Evolutionary conservation across 1,140 invertebrate genomes (phyloP), one percentile per base, ranked within the genome.

Genomic region (Maconellicoccus hirsutus): DNA sequence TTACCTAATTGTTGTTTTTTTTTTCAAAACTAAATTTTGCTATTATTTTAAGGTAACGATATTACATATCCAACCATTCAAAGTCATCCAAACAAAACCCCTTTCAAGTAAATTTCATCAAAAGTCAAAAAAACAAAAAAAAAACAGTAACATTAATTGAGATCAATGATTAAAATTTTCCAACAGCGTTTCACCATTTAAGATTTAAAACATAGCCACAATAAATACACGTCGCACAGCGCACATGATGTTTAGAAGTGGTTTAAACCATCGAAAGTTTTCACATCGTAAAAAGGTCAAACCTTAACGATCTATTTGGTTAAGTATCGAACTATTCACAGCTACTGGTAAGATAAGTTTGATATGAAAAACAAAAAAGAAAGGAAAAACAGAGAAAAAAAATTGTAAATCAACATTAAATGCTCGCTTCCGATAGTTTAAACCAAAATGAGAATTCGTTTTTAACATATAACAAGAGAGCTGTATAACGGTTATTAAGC

Each of bases 401-500:
- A n/a, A n/a, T n/a, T n/a, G n/a, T n/a, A n/a, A n/a, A n/a, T n/a
- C n/a, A n/a, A n/a, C n/a, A n/a, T n/a, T n/a, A n/a, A n/a, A n/a
- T n/a, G n/a, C n/a, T 52, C 42, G 42, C 42, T 52, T 52, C n/a
- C 42, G 42, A 52, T 19, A 52, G n/a, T 52, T 52, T 52, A 52
- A 52, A 52, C 42, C 12, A 14, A 52, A 52, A 16, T 33, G 12
- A 6, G 29, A 33, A 33, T 33, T 33, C 4, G 2, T 52, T 52
- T 52, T 52, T 52, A 52, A 52, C 42, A 52, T 52, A 33, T 33
- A 33, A 52, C 42, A 52, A 52, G 42, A 52, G 42, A 52, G 42
- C 42, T 52, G 42, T 52, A 16, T 19, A 52, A 19, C 42, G 42
- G 42, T 52, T 19, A 19, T 52, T 16, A 16, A 52, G 29, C 42